Percentiles rank a stretch among this genome's conserved stretches.
Evolutionary conservation across 35 echinoderm and acorn worm genomes (phyloP).

Genomic region (Heliocidaris tuberculata): DNA sequence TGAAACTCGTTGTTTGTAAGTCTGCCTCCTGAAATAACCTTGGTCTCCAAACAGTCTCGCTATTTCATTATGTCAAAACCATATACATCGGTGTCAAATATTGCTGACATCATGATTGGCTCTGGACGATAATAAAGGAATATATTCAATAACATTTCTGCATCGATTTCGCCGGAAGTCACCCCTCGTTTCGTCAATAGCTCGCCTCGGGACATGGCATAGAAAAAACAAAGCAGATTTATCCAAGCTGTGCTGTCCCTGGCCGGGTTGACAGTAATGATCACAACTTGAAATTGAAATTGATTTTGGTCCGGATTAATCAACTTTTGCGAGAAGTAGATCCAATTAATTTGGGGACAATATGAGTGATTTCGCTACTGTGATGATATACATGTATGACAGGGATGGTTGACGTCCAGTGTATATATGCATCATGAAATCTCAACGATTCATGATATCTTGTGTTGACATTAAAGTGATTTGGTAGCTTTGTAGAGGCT

Average conservation of each 20-base stretch:
- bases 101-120: neutral
- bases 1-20: neutral
- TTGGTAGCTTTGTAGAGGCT: no score
- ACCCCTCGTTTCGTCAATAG: neutral
- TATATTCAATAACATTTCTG: neutral
- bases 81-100: neutral
- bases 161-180: neutral
- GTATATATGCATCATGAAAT: neutral
- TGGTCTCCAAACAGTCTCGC: neutral
- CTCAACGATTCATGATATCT: neutral
- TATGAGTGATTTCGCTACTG: neutral
- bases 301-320: constrained; percentile 23
- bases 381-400: constrained; percentile 18
- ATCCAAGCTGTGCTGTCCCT: neutral
- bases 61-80: neutral
- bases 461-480: no score
- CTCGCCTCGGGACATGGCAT: neutral
- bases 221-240: constrained; percentile 4
- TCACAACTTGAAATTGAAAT: constrained; percentile 35
- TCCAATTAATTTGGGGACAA: neutral
- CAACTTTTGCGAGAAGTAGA: constrained; percentile 4
- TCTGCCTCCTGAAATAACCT: neutral
- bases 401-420: neutral
- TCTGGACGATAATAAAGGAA: neutral
- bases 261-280: neutral